These are phyloP conservation scores for Euwallacea similis DNA, from an alignment of 1,140 invertebrate genomes.

Conservation along the genomic window DNA sequence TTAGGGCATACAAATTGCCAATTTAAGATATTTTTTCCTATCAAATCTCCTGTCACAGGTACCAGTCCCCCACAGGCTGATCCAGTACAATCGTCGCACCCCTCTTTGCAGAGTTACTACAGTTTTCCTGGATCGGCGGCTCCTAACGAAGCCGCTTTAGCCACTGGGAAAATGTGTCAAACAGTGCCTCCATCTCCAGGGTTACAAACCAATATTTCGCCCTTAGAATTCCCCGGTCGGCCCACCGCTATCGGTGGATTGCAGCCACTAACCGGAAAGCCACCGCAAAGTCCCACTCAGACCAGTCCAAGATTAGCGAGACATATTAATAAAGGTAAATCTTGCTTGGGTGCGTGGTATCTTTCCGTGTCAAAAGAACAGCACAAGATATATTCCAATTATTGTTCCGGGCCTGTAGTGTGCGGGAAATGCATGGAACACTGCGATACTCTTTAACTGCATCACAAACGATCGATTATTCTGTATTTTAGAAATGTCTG, in stretches of 20 bases:
- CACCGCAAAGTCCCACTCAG: constrained; percentile 53
- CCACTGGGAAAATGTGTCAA: constrained; percentile 43
- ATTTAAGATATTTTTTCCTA: no score
- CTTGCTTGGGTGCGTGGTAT: no score
- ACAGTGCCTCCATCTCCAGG: constrained; percentile 50
- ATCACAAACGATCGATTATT: no score
- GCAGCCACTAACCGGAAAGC: constrained; percentile 46
- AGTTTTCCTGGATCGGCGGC: constrained; percentile 50
- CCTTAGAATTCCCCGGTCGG: constrained; percentile 33
- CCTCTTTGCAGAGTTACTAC: constrained; percentile 49
- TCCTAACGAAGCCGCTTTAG: constrained; percentile 39
- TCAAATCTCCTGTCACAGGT: constrained; percentile 36
- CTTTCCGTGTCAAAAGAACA: no score
- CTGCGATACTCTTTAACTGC: no score
- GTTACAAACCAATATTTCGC: constrained; percentile 7
- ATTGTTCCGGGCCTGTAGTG: no score
- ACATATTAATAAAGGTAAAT: constrained; percentile 39
- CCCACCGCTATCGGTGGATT: constrained; percentile 41
- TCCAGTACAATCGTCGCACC: constrained; percentile 39
- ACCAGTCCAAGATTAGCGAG: constrained; percentile 49
- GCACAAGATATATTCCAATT: no score
- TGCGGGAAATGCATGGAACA: no score
- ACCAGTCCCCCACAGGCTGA: constrained; percentile 59
- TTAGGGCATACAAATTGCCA: no score
- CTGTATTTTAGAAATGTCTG: no score